Evolutionary conservation across 1,140 invertebrate species (phyloP).

Genomic region (Rhagoletis zephyria): DNA sequence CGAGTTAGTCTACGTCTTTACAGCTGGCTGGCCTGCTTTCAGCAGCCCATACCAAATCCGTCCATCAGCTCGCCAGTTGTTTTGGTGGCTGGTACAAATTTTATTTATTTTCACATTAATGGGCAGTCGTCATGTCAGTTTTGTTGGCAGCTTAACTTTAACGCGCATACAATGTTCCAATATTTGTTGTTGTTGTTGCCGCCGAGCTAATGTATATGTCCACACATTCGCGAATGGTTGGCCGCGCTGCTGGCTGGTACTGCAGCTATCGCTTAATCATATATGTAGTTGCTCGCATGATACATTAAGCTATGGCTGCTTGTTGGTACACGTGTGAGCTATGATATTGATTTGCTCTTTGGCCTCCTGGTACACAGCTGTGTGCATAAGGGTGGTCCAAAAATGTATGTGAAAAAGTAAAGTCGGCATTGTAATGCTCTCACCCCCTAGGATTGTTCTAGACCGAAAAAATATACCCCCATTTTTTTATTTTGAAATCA

Average conservation of each 20-base stretch:
- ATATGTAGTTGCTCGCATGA: background rate
- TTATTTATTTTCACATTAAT: conserved; percentile 50
- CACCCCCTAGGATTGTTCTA: no score
- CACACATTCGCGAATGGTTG: conserved; percentile 5
- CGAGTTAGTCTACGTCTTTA: background rate
- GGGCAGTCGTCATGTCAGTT: conserved; percentile 26
- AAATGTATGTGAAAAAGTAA: background rate
- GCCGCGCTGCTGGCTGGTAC: background rate
- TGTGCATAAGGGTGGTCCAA: background rate
- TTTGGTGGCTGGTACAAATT: conserved; percentile 25
- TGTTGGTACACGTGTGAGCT: background rate
- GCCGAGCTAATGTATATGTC: conserved; percentile 23
- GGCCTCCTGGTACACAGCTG: background rate
- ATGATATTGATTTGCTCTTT: background rate
- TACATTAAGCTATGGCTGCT: conserved; percentile 5
- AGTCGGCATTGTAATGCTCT: no score
- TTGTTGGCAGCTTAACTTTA: conserved; percentile 37
- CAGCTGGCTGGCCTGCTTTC: background rate
- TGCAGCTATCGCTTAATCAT: conserved; percentile 43
- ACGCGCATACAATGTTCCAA: background rate
- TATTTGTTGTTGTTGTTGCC: conserved; percentile 7
- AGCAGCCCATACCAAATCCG: background rate
- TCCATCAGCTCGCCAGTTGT: background rate
- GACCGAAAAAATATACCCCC: no score
- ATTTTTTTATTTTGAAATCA: no score